Conservation (phyloP, 2,888 invertebrate genomes). For the Polyommatus icarus region DNA sequence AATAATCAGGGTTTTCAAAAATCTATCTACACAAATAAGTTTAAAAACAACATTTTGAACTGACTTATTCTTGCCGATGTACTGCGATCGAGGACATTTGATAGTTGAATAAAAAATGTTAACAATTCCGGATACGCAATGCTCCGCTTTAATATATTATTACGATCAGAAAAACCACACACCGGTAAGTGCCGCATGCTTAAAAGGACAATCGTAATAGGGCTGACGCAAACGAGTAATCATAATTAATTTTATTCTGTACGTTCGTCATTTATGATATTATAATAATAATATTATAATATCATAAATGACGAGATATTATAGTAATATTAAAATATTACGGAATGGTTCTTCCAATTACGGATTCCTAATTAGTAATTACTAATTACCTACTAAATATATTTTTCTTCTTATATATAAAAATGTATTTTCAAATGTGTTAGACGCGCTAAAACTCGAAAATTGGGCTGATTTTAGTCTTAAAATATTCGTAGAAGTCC, state of each 20-base stretch:
- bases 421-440: too few species aligned
- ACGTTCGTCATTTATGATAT: neutral
- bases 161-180: slow-evolving; percentile 4
- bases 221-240: neutral
- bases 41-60: neutral
- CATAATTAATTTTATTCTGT: neutral
- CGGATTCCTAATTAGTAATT: too few species aligned
- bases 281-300: too few species aligned
- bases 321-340: too few species aligned
- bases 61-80: neutral
- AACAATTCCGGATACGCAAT: neutral
- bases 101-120: slow-evolving; percentile 8
- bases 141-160: slow-evolving; percentile 2
- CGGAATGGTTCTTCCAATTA: neutral
- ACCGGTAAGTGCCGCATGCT: slow-evolving; percentile 4
- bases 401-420: too few species aligned
- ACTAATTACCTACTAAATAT: too few species aligned
- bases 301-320: too few species aligned
- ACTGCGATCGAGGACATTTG: slow-evolving; percentile 13
- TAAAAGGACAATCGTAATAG: slow-evolving; percentile 16
- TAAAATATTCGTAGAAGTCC: too few species aligned
- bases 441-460: too few species aligned
- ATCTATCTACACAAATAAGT: neutral
- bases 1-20: neutral
- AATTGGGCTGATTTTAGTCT: too few species aligned